A percentile compares a stretch with the other conserved stretches of the same genome.
phyloP scores from a whole-genome alignment of 2,888 invertebrate genomes.

The Abscondita cerata region DNA sequence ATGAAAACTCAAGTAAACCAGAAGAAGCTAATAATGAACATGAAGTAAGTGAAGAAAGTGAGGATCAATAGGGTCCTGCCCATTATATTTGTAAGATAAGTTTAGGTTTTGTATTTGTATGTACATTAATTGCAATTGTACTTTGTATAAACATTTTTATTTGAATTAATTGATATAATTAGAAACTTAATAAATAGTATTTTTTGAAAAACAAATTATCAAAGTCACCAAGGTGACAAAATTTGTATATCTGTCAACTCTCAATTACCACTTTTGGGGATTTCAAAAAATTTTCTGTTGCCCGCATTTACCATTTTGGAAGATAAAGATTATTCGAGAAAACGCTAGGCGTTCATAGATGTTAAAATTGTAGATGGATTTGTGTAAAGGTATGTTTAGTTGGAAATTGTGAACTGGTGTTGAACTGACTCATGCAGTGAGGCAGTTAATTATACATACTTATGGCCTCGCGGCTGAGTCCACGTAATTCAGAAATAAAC shows the following conservation, averaged over 20 bases:
- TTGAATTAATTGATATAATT: background rate
- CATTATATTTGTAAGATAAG: conserved; percentile 21
- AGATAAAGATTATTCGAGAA: conserved; percentile 13
- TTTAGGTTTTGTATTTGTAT: conserved; percentile 14
- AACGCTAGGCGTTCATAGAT: conserved; percentile 19
- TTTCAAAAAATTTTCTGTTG: conserved; percentile 34
- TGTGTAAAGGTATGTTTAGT: conserved; percentile 8
- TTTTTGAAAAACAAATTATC: conserved; percentile 33
- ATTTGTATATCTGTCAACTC: conserved; percentile 41
- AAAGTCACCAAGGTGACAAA: conserved; percentile 40
- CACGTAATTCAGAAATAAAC: conserved; percentile 83
- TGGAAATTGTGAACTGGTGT: conserved; percentile 25
- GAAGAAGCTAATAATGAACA: conserved; percentile 11
- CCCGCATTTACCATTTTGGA: conserved; percentile 20
- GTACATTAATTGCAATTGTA: conserved; percentile 11
- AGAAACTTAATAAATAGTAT: conserved; percentile 1
- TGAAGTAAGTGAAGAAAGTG: conserved; percentile 21
- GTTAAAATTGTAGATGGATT: conserved; percentile 29
- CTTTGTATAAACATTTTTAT: conserved; percentile 10
- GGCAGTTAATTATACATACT: conserved; percentile 32
- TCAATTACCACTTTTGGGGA: conserved; percentile 32
- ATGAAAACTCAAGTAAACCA: conserved; percentile 11
- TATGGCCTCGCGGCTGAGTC: conserved; percentile 77
- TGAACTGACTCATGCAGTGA: conserved; percentile 19
- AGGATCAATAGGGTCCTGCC: conserved; percentile 29